Evolutionary conservation across 2,888 invertebrate species (phyloP), one percentile per base, ranked within the genome.

Genomic region (Hirtodrosophila alboralis): DNA sequence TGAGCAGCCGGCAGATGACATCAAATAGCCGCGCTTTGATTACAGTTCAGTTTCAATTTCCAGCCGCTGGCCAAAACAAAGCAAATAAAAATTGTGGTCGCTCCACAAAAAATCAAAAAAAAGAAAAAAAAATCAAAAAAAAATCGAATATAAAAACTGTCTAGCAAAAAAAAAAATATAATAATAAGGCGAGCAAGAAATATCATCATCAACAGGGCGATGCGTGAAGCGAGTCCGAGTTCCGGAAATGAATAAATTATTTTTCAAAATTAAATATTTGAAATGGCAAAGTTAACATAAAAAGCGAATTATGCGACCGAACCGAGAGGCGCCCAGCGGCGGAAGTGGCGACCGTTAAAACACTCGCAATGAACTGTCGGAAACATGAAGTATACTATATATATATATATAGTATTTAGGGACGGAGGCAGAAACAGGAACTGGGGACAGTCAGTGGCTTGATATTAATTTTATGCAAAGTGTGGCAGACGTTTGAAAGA

Each of bases 381-480:
- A 81, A 84, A 68, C 78, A 83, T 61, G 38, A 61, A 56, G 57
- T 38, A 48, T n/a, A 33, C 56, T 27, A 48, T 43, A 16, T 41
- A 49, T 28, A 10, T n/a, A 12, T 28, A 13, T 9, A n/a, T n/a
- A n/a, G n/a, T n/a, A n/a, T n/a, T n/a, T n/a, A n/a, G n/a, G n/a
- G n/a, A n/a, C n/a, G 56, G 1, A 33, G 16, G 9, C 6, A 5
- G 37, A 23, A 3, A 5, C 1, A 7, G 0, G 8, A 5, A 5
- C 5, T 1, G n/a, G 7, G 13, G 18, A 8, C 31, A 44, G 36
- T 30, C 51, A 56, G 37, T 49, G 59, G 44, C 75, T 54, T 51
- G 54, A 76, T 84, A 86, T 84, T 87, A 86, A 87, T 86, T 87
- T 84, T 69, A 87, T 87, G 80, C 84, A 86, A 87, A 83, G 78